A percentile compares a stretch with the other conserved stretches of the same genome.
phyloP scores from a whole-genome alignment of 2,113 vertebrate species.

The Capreolus pygargus region DNA sequence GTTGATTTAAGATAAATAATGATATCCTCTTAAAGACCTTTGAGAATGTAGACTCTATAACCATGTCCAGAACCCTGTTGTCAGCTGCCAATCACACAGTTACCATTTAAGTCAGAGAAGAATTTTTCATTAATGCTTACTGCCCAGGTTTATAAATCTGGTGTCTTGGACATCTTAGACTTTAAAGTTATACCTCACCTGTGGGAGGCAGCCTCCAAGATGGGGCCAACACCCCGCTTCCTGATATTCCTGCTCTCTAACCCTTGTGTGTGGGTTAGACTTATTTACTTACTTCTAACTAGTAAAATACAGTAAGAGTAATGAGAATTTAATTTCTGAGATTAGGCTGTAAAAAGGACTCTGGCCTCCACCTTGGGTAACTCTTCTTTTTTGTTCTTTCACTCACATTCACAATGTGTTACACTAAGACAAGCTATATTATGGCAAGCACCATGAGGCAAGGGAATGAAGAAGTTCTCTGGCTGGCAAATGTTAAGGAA shows the following conservation, averaged over 20 bases:
- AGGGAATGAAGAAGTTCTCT: neutral
- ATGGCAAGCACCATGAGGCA: neutral
- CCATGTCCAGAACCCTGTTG: neutral
- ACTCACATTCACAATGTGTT: neutral
- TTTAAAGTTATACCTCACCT: neutral
- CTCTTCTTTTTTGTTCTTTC: neutral
- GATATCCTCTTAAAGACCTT: neutral
- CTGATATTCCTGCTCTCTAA: neutral
- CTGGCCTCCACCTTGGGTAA: neutral
- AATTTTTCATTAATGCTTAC: neutral
- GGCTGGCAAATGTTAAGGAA: neutral
- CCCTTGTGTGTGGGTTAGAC: neutral
- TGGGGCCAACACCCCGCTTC: neutral
- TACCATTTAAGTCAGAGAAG: neutral
- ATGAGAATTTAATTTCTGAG: neutral
- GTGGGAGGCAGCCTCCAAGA: neutral
- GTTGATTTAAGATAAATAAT: neutral
- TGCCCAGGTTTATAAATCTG: neutral
- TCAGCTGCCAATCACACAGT: neutral
- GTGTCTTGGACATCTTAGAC: neutral
- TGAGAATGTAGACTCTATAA: neutral
- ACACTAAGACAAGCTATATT: neutral
- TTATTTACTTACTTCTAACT: neutral
- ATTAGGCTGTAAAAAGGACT: neutral
- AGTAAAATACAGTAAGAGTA: neutral